These are phyloP conservation scores for Ranitomeya variabilis DNA, from an alignment of 2,113 vertebrate species.

Conservation along the genomic window DNA sequence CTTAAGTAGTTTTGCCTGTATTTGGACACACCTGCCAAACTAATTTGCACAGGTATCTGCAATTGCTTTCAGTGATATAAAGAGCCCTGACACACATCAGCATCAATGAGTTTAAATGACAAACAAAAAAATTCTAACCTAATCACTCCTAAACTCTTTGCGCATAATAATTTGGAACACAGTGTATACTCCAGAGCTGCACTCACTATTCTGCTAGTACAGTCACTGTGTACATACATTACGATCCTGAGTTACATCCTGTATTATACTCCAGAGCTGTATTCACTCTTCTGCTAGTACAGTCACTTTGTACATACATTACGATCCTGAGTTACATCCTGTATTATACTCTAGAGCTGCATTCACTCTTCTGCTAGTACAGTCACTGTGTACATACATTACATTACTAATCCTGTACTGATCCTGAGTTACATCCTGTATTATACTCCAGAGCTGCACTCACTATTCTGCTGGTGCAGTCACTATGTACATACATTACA, in stretches of 20 bases:
- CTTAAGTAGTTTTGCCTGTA: too few species aligned
- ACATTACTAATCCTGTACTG: constrained; percentile 8
- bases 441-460: not conserved
- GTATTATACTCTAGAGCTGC: too few species aligned
- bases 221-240: not conserved
- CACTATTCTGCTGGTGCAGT: not conserved
- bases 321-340: too few species aligned
- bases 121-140: too few species aligned
- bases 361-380: not conserved
- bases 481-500: not conserved
- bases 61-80: too few species aligned
- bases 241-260: not conserved
- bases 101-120: too few species aligned
- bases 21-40: too few species aligned
- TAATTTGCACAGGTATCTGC: too few species aligned
- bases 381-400: not conserved
- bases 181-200: too few species aligned
- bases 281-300: not conserved
- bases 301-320: not conserved
- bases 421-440: not conserved
- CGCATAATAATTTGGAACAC: too few species aligned
- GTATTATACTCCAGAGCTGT: not conserved
- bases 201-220: not conserved
- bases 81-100: too few species aligned
- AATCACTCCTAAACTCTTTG: too few species aligned